These are phyloP conservation scores for Acanthosepion lycidas DNA, from an alignment of 2,888 invertebrate genomes.

Conservation along the genomic window DNA sequence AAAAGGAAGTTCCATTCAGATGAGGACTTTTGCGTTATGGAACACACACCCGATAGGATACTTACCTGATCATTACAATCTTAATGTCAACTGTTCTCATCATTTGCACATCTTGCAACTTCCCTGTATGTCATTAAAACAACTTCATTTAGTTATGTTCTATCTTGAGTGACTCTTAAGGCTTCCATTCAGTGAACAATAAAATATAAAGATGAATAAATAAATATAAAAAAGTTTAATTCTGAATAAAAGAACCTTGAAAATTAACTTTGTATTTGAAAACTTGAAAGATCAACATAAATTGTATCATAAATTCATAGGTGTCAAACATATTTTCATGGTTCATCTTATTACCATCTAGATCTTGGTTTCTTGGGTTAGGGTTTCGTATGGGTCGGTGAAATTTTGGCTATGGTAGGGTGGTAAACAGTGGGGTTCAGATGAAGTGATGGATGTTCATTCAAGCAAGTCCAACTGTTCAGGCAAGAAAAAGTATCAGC, in stretches of 20 bases:
- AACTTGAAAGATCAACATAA: not conserved
- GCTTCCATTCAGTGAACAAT: too few species aligned
- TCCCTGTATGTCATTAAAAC: too few species aligned
- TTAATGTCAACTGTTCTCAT: too few species aligned
- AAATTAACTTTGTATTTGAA: not conserved
- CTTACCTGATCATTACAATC: too few species aligned
- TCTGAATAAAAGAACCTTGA: not conserved
- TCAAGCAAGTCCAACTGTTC: not conserved
- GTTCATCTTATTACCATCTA: not conserved
- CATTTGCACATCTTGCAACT: too few species aligned
- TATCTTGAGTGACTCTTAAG: too few species aligned
- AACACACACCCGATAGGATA: too few species aligned
- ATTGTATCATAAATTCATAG: not conserved
- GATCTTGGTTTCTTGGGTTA: not conserved
- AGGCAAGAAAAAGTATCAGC: not conserved
- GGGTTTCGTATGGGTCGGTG: not conserved
- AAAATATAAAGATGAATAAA: too few species aligned
- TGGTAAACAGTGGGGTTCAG: not conserved
- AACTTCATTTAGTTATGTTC: too few species aligned
- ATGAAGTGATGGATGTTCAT: not conserved
- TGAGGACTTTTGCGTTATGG: too few species aligned
- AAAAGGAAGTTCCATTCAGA: too few species aligned
- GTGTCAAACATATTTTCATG: not conserved
- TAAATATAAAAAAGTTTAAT: too few species aligned
- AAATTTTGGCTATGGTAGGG: not conserved